phyloP scores from a whole-genome alignment of 2,797 vertebrate species.

The Brachymystax lenok region DNA sequence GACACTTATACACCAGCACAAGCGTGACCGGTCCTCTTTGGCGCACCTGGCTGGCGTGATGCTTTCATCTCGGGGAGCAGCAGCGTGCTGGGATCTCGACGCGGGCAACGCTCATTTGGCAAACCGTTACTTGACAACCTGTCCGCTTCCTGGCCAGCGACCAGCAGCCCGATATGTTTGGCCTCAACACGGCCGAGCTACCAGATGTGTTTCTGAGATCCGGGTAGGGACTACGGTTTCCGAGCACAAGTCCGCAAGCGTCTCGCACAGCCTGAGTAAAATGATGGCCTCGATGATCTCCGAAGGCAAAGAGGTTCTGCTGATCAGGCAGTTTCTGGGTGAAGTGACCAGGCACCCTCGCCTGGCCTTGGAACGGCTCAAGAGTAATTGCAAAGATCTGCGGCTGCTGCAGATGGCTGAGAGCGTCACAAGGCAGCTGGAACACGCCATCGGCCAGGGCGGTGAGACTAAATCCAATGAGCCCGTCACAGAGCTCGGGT shows the following conservation, averaged over 20 bases:
- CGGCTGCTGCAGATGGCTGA: slow-evolving; percentile 8
- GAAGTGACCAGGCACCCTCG: neutral
- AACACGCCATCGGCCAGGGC: neutral
- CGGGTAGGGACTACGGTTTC: neutral
- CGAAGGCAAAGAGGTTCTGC: slow-evolving; percentile 21
- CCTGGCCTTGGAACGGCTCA: slow-evolving; percentile 3
- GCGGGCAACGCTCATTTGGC: neutral
- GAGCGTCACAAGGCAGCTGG: neutral
- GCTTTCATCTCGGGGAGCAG: neutral
- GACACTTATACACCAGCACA: slow-evolving; percentile 16
- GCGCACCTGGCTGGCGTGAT: slow-evolving; percentile 10
- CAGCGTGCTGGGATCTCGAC: fast-evolving
- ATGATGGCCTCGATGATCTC: slow-evolving; percentile 20
- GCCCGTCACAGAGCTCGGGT: slow-evolving; percentile 23
- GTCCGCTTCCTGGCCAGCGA: neutral
- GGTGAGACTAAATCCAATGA: fast-evolving
- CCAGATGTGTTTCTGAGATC: slow-evolving; percentile 7
- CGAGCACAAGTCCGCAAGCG: slow-evolving; percentile 26
- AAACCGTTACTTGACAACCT: slow-evolving; percentile 20
- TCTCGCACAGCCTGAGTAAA: slow-evolving; percentile 21
- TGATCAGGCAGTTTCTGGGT: slow-evolving; percentile 3
- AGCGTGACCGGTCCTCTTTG: slow-evolving; percentile 15
- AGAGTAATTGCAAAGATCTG: neutral
- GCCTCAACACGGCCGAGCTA: neutral
- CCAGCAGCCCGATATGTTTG: slow-evolving; percentile 15